phyloP scores from a whole-genome alignment of 2,797 vertebrate genomes.

The Brachymystax lenok region DNA sequence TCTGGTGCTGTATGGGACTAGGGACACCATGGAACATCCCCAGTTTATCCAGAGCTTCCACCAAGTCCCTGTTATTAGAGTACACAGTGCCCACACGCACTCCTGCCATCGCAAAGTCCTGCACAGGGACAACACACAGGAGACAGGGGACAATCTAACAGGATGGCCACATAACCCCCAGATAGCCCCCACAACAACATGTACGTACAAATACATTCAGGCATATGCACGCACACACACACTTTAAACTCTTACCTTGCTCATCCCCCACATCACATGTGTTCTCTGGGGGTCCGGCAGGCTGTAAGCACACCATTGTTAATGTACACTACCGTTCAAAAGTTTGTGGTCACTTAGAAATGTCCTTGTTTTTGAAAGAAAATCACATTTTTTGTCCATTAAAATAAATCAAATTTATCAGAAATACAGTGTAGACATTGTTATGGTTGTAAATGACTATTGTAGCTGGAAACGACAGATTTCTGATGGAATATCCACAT shows the following conservation, averaged over 20 bases:
- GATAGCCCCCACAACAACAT: not conserved
- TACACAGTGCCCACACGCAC: constrained; percentile 88
- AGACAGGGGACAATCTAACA: not conserved
- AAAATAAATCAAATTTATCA: too few relatives aligned
- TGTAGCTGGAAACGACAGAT: too few relatives aligned
- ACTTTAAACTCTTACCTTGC: constrained; percentile 81
- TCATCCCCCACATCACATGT: constrained; percentile 93
- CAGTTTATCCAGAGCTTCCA: constrained; percentile 85
- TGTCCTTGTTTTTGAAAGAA: too few relatives aligned
- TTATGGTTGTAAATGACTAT: too few relatives aligned
- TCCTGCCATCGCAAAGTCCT: constrained; percentile 94
- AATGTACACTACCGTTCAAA: not conserved
- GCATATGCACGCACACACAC: not conserved
- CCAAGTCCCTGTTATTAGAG: constrained; percentile 85
- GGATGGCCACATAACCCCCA: not conserved
- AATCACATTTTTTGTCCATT: too few relatives aligned
- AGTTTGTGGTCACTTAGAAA: too few relatives aligned
- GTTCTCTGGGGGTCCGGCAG: constrained; percentile 95
- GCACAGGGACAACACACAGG: constrained; percentile 23
- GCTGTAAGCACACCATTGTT: constrained; percentile 67
- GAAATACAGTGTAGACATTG: too few relatives aligned
- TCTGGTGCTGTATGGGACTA: constrained; percentile 85
- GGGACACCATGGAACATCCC: constrained; percentile 85
- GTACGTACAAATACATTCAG: constrained; percentile 5
- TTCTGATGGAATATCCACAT: too few relatives aligned